phyloP scores from a whole-genome alignment of 2,888 invertebrate species.

The Perithous albicinctus region DNA sequence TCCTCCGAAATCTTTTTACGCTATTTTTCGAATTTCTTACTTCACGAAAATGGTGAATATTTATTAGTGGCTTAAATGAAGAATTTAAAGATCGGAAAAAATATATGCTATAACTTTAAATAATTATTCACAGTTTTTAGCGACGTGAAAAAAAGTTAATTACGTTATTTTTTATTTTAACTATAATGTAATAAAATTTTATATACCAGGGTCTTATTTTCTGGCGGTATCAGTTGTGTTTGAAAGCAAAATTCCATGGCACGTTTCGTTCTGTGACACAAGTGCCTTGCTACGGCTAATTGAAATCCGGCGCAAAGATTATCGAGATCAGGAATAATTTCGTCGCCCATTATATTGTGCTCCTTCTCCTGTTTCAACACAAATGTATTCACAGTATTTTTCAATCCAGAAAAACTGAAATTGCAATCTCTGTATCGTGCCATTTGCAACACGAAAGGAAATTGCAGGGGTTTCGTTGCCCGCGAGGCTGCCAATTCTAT shows the following conservation, averaged over 20 bases:
- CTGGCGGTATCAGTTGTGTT: conserved; percentile 87
- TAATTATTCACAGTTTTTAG: too few species aligned
- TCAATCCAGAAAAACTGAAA: conserved; percentile 95
- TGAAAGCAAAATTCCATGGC: conserved; percentile 91
- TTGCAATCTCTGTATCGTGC: conserved; percentile 91
- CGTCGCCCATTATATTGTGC: conserved; percentile 88
- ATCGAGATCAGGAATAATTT: conserved; percentile 90
- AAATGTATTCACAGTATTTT: conserved; percentile 87
- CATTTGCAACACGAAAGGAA: conserved; percentile 89
- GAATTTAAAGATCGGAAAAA: too few species aligned
- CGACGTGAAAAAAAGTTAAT: too few species aligned
- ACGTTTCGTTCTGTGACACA: conserved; percentile 93
- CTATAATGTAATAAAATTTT: conserved; percentile 64
- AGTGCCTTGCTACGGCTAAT: conserved; percentile 90
- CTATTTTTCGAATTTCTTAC: too few species aligned
- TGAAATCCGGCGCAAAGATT: conserved; percentile 96
- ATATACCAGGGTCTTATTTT: conserved; percentile 87
- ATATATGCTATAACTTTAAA: too few species aligned
- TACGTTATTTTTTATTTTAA: neutral
- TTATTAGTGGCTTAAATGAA: too few species aligned
- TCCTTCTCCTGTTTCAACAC: conserved; percentile 87
- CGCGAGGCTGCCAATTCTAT: conserved; percentile 92
- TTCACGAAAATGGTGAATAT: too few species aligned
- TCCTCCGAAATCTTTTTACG: too few species aligned
- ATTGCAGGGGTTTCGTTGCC: conserved; percentile 88